Percentiles rank a stretch among this genome's conserved stretches.
Conservation (phyloP, 2,113 vertebrate genomes). For the Brevimyrus niger region DNA sequence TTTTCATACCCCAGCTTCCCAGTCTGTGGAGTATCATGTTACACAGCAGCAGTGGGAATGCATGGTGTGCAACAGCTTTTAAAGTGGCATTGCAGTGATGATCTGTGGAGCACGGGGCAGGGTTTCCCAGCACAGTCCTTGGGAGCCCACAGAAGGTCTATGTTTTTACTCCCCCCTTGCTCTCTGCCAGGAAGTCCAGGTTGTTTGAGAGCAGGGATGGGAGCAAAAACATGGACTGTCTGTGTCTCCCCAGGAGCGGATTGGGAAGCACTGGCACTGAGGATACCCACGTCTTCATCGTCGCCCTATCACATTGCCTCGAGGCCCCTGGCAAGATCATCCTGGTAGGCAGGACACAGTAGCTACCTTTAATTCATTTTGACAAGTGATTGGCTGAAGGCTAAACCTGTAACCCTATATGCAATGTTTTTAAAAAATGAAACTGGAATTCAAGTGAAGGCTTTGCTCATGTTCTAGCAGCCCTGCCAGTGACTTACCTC, state of each 20-base stretch:
- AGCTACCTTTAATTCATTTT: conserved; percentile 50
- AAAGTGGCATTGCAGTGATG: neutral
- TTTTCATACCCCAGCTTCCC: neutral
- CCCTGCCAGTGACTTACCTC: neutral
- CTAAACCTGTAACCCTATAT: conserved; percentile 48
- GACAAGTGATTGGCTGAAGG: conserved; percentile 44
- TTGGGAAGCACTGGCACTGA: neutral
- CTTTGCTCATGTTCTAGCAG: neutral
- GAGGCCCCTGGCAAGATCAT: conserved; percentile 35
- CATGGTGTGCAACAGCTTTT: neutral
- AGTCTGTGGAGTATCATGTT: neutral
- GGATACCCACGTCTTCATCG: neutral
- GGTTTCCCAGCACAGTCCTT: neutral
- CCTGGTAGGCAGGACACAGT: conserved; percentile 46
- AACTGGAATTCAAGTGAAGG: conserved; percentile 31
- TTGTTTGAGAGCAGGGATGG: neutral
- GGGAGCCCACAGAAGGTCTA: neutral
- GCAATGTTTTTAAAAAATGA: conserved; percentile 38
- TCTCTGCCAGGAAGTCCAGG: neutral
- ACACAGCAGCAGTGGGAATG: neutral
- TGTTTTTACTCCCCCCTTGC: neutral
- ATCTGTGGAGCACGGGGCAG: neutral
- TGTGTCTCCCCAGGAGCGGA: neutral
- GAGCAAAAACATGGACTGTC: neutral
- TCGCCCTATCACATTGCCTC: conserved; percentile 18